phyloP scores from a whole-genome alignment of 1,140 invertebrate species.

The Atta colombica region DNA sequence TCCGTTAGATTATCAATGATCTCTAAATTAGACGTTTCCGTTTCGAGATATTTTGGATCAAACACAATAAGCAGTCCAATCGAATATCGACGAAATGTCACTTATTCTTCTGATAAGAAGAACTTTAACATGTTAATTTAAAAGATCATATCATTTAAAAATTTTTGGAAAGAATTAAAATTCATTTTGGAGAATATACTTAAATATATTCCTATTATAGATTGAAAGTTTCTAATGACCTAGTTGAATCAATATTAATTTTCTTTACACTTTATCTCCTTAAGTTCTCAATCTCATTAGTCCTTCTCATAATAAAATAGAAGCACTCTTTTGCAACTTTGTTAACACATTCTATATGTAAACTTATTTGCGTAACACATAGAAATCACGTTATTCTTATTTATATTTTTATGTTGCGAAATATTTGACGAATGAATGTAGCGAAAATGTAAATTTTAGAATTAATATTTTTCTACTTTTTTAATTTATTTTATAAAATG shows the following conservation, averaged over 20 bases:
- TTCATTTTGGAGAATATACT: background rate
- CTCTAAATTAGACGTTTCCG: background rate
- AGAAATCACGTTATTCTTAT: background rate
- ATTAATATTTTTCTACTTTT: constrained; percentile 35
- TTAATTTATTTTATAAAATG: background rate
- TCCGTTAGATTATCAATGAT: constrained; percentile 15
- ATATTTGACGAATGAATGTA: constrained; percentile 4
- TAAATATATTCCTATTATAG: no score
- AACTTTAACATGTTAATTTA: background rate
- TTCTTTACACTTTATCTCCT: background rate
- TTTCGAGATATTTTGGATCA: constrained; percentile 6
- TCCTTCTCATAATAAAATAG: background rate
- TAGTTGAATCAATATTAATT: constrained; percentile 9
- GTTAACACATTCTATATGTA: constrained; percentile 7
- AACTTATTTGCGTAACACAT: constrained; percentile 1
- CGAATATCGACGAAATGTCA: no score
- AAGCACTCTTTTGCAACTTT: background rate
- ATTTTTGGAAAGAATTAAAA: background rate
- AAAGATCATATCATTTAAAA: background rate
- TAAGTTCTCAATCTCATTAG: background rate
- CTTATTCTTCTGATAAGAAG: background rate
- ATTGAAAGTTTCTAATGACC: background rate
- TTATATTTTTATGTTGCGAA: constrained; percentile 17
- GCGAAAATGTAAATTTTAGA: background rate
- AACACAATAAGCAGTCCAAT: background rate